Base-by-base conservation (phyloP, 1,140 invertebrate species). In the Mamestra configurata region DNA sequence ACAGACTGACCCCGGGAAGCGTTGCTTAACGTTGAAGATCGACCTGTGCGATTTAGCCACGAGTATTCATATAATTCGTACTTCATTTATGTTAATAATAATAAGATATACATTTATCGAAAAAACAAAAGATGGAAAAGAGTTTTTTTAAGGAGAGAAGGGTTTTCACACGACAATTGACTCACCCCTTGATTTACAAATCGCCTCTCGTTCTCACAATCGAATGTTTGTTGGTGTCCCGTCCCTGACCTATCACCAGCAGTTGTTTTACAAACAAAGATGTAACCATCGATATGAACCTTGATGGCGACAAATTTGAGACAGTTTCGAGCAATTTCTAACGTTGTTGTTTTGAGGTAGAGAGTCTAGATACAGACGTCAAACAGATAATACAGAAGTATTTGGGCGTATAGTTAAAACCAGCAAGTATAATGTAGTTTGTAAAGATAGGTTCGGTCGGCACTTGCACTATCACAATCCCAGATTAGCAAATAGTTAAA, bases 181-280 rank as follows among this genome's bases (percentile, higher is more conserved):
- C 27, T 31, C 27, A 49, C 43, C 15, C 43, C 43, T 22, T 22
- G 61, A 7, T 40, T 40, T 22, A 11, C 8, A 20, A 66, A 66
- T 40, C 35, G 18, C 1, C 15, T 27, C 6, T 64, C 15, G 0
- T 22, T 11, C 35, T 40, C 18, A 57, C 53, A 66, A 37, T 11
- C 35, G n/a, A 40, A 1, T 10, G 61, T 40, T 66, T 15, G n/a
- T 20, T 18, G 2, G 35, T 40, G n/a, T 66, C 61, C 35, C 35
- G 18, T 13, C 61, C 35, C 18, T 66, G 61, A 66, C 61, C 61
- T 66, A 37, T 64, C 0, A 18, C n/a, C 31, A 57, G 4, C 24
- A 66, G 61, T 66, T 66, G 20, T 37, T 66, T 66, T 20, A n/a
- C 35, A 66, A 64, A 40, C 59, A 40, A 66, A 59, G n/a, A 66